These are phyloP conservation scores for Falcunculus frontatus DNA, from an alignment of 2,113 vertebrate genomes.

Conservation along the genomic window DNA sequence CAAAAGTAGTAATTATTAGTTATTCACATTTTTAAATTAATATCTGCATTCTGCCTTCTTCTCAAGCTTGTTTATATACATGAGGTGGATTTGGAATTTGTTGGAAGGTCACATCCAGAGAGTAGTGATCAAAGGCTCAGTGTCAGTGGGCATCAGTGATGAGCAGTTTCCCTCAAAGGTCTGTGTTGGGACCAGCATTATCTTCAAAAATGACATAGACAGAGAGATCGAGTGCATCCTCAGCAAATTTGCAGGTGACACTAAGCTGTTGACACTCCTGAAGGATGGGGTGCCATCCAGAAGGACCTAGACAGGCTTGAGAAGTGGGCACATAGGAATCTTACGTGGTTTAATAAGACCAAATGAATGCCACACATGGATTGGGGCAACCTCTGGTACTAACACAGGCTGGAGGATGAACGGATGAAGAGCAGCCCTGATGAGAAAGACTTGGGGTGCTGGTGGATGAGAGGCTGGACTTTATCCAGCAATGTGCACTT, in stretches of 20 bases:
- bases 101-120: background rate
- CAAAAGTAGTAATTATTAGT: background rate
- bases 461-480: background rate
- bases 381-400: background rate
- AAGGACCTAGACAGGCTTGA: background rate
- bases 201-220: background rate
- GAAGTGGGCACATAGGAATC: background rate
- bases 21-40: background rate
- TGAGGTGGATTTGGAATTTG: background rate
- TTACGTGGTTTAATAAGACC: background rate
- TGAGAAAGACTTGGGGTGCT: background rate
- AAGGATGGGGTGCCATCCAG: background rate
- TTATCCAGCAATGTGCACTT: no score
- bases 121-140: background rate
- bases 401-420: background rate
- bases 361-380: background rate
- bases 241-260: background rate
- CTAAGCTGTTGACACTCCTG: background rate
- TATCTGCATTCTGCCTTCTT: background rate
- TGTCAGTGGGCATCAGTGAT: background rate
- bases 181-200: background rate
- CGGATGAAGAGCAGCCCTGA: background rate
- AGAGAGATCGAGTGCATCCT: background rate
- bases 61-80: background rate
- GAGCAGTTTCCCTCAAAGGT: background rate